A percentile compares a stretch with the other conserved stretches of the same genome.
Evolutionary conservation across 2,888 invertebrate species (phyloP).

Genomic region (Drosophila mulleri): DNA sequence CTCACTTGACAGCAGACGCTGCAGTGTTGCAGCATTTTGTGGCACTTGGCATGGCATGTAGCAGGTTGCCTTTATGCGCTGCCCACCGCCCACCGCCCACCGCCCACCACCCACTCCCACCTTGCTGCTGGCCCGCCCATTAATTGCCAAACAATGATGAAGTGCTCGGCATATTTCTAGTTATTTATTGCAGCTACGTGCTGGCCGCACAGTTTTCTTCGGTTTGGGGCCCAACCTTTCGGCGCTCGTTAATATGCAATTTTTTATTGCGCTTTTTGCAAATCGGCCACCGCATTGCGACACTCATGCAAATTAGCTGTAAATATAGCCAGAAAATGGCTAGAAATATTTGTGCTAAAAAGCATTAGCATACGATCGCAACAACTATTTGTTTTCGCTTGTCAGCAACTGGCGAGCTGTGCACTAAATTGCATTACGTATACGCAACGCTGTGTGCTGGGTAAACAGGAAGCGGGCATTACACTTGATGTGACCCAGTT

Average conservation of each 20-base stretch:
- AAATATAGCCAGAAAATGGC: conserved; percentile 28
- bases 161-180: conserved; percentile 49
- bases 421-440: conserved; percentile 45
- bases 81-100: background rate
- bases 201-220: conserved; percentile 5
- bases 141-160: conserved; percentile 80
- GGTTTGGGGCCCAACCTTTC: conserved; percentile 23
- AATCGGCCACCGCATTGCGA: conserved; percentile 48
- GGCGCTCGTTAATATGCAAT: conserved; percentile 51
- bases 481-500: conserved; percentile 29
- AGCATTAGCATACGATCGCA: conserved; percentile 49
- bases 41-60: conserved; percentile 35
- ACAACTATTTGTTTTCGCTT: conserved; percentile 39
- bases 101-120: conserved; percentile 13
- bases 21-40: conserved; percentile 53
- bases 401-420: conserved; percentile 24
- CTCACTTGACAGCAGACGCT: conserved; percentile 78
- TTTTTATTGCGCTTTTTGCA: conserved; percentile 24
- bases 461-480: conserved; percentile 12
- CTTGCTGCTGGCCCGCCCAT: conserved; percentile 29
- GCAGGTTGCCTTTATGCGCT: conserved; percentile 28
- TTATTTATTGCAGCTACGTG: conserved; percentile 60
- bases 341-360: conserved; percentile 41
- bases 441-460: conserved; percentile 32
- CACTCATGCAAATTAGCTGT: conserved; percentile 64